Evolutionary conservation across 2,113 vertebrate species (phyloP).

Genomic region (Cryptotis parvus): DNA sequence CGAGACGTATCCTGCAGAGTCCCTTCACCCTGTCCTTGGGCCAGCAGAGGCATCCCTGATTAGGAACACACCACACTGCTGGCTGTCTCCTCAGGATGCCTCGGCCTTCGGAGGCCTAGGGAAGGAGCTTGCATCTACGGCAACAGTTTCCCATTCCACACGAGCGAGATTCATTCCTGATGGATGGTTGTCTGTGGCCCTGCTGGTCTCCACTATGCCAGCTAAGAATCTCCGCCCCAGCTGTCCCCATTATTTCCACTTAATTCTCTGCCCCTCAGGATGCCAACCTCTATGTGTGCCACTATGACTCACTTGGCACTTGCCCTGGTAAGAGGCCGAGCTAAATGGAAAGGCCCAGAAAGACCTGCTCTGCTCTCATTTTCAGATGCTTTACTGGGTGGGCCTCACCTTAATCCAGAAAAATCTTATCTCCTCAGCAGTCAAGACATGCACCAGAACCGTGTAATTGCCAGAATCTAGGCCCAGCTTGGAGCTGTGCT

Average conservation of each 20-base stretch:
- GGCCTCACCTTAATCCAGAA: neutral
- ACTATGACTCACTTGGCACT: slow-evolving; percentile 52
- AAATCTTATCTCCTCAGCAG: neutral
- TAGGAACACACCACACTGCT: neutral
- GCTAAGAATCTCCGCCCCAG: neutral
- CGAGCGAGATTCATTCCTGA: neutral
- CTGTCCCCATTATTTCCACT: slow-evolving; percentile 36
- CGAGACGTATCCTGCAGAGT: neutral
- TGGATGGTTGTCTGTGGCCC: neutral
- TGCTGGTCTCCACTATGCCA: neutral
- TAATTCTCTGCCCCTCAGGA: slow-evolving; percentile 53
- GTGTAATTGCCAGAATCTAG: neutral
- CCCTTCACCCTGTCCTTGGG: neutral
- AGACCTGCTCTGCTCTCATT: neutral
- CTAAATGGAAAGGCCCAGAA: slow-evolving; percentile 38
- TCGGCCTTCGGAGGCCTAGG: neutral
- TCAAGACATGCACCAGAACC: slow-evolving; percentile 3
- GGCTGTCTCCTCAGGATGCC: neutral
- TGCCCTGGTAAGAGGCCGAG: neutral
- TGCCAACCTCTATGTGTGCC: neutral
- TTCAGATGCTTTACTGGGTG: neutral
- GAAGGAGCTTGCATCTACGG: neutral
- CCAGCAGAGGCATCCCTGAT: neutral
- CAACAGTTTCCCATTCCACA: neutral
- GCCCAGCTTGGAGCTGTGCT: neutral